A percentile compares a stretch with the other conserved stretches of the same genome.
Conservation (phyloP, 2,113 vertebrate species). For the Bungarus multicinctus region DNA sequence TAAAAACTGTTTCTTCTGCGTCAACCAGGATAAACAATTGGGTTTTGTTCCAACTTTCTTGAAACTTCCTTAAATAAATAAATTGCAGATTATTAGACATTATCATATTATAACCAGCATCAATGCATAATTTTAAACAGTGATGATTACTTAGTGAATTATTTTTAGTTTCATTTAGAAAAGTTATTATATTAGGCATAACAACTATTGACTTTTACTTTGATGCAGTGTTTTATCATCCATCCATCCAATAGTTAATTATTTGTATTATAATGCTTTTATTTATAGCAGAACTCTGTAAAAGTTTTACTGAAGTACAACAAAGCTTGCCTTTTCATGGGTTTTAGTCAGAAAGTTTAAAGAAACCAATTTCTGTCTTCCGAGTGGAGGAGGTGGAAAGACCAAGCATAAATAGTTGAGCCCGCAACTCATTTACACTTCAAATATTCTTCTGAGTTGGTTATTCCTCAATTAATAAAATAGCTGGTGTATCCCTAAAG, state of each 20-base stretch:
- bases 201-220: neutral
- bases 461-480: conserved; percentile 85
- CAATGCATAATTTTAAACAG: neutral
- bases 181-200: neutral
- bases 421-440: conserved; percentile 80
- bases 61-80: neutral
- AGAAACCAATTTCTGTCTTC: conserved; percentile 65
- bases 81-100: neutral
- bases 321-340: conserved; percentile 44
- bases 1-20: neutral
- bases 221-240: neutral
- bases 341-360: conserved; percentile 71
- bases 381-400: neutral
- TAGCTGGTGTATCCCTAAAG: conserved; percentile 82
- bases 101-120: neutral
- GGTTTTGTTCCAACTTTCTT: neutral
- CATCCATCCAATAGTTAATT: neutral
- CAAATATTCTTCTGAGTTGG: conserved; percentile 80
- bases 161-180: neutral
- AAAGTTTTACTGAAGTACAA: neutral
- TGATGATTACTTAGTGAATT: neutral
- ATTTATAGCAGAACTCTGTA: neutral
- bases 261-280: neutral
- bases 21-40: neutral
- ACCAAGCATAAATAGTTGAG: conserved; percentile 76